Base-by-base conservation (phyloP, 2,113 vertebrate genomes). In the Arenaria interpres region DNA sequence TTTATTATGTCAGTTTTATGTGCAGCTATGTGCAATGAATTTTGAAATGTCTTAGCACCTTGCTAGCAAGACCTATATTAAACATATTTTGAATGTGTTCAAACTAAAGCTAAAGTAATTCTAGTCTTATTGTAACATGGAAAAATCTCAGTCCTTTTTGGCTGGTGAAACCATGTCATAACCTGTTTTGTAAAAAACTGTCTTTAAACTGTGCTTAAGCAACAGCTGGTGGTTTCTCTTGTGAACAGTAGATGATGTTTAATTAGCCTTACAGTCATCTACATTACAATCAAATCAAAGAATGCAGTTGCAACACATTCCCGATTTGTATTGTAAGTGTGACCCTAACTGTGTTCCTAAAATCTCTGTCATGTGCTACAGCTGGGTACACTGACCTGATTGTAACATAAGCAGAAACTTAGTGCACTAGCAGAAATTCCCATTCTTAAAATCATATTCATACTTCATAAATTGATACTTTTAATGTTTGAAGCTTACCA, bases 241-340 rank as follows among this genome's bases (percentile, higher is more conserved):
- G 46, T 69, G 91, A 96, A 80, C n/a, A 92, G 90, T 8, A 79
- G 90, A 92, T 85, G 86, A 92, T 91, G 71, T 93, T 96, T 97
- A 95, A 97, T 97, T 95, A 96, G 95, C 87, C 88, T 93, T 95
- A 85, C 84, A 93, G 89, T 93, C 97, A 97, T 96, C 89, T 95
- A 94, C 84, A 89, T 96, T 97, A 97, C 92, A 97, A 85, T 97
- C 96, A 96, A 97, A 94, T 97, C 95, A 95, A 95, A 95, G 90
- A 95, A 97, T 92, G 94, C 92, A 95, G 86, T 96, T 97, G 92
- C 92, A 94, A 96, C 95, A 97, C 91, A 88, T 95, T 94, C 78
- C 84, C 8, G 0, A 95, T 96, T 95, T 96, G 80, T 96, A 95
- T 91, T 93, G 79, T 95, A 95, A 96, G 96, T 96, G 88, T 95